Conservation (phyloP, 2,888 invertebrate species). For the Orchesella flavescens region DNA sequence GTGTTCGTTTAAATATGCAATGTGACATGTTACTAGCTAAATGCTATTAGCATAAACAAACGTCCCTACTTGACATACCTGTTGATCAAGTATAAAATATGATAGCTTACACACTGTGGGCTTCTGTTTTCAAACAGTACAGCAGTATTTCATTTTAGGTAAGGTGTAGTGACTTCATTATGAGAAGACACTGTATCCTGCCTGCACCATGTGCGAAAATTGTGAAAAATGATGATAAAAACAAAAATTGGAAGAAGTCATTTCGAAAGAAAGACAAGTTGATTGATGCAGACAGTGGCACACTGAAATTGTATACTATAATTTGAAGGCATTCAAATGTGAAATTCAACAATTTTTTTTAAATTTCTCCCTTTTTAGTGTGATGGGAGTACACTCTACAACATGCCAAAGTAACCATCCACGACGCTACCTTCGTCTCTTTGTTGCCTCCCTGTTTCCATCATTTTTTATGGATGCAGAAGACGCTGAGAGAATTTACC, state of each 20-base stretch:
- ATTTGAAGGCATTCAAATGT: no score
- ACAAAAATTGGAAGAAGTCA: no score
- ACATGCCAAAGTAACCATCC: constrained; percentile 76
- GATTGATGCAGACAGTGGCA: no score
- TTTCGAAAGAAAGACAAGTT: no score
- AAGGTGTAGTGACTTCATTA: not conserved
- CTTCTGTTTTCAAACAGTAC: not conserved
- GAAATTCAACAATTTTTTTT: no score
- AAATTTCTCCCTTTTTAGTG: constrained; percentile 73
- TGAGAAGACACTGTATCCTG: not conserved
- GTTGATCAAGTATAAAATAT: not conserved
- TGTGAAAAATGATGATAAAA: no score
- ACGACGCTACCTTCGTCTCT: constrained; percentile 68
- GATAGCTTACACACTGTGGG: not conserved
- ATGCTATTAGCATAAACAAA: not conserved
- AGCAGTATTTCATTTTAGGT: no score
- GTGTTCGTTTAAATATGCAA: no score
- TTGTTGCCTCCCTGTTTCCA: constrained; percentile 72
- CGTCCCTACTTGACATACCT: not conserved
- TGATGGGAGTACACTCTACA: constrained; percentile 80
- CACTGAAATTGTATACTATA: not conserved
- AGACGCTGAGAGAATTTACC: constrained; percentile 72
- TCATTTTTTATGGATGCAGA: constrained; percentile 72
- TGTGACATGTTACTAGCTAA: no score
- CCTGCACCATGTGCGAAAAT: no score